Evolutionary conservation across 2,113 vertebrate genomes (phyloP).

Genomic region (Numenius arquata): DNA sequence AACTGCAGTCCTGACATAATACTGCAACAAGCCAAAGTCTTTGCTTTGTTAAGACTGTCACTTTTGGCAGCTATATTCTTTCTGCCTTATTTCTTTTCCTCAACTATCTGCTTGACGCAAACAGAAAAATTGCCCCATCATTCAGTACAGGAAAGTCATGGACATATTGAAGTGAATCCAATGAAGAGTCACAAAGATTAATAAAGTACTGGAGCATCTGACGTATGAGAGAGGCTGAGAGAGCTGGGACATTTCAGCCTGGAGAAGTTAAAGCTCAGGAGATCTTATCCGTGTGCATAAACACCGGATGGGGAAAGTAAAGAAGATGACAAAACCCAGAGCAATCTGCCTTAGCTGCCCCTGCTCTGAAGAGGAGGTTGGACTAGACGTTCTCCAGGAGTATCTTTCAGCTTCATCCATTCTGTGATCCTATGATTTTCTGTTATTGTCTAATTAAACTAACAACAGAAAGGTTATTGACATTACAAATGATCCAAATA

Average conservation of each 20-base stretch:
- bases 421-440: background rate
- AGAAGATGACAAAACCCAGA: background rate
- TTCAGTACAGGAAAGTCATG: background rate
- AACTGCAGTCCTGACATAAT: background rate
- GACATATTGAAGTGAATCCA: background rate
- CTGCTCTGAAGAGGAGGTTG: background rate
- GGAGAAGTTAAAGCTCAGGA: background rate
- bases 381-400: background rate
- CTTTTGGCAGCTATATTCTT: background rate
- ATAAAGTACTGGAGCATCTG: background rate
- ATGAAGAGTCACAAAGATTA: background rate
- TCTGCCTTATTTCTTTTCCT: background rate
- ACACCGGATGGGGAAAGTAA: background rate
- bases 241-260: background rate
- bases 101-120: background rate
- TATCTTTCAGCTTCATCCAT: background rate
- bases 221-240: background rate
- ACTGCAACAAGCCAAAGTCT: background rate
- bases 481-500: background rate
- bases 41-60: background rate
- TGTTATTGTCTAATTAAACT: background rate
- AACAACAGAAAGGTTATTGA: background rate
- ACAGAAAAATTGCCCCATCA: background rate
- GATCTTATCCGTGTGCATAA: background rate
- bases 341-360: background rate